These are phyloP conservation scores for Acromyrmex echinatior DNA, from an alignment of 1,140 invertebrate genomes.

Conservation along the genomic window DNA sequence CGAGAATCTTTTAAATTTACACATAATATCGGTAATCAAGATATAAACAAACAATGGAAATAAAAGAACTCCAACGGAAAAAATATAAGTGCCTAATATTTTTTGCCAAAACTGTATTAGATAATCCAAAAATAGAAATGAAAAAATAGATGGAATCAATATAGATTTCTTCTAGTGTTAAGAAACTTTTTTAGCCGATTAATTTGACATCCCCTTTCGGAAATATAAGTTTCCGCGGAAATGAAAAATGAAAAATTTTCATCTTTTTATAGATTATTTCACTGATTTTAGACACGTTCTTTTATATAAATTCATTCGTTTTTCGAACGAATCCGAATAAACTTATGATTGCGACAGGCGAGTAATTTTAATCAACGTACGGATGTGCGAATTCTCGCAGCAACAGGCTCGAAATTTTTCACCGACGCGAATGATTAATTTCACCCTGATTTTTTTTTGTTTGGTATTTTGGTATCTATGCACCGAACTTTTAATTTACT, in stretches of 20 bases:
- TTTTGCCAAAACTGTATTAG: no score
- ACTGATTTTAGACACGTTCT: not conserved
- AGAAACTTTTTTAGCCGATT: not conserved
- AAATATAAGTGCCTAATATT: no score
- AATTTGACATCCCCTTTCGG: not conserved
- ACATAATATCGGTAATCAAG: no score
- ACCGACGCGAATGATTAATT: constrained; percentile 53
- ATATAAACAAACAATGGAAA: no score
- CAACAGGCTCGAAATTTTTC: constrained; percentile 50
- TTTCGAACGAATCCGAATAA: not conserved
- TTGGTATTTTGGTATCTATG: constrained; percentile 28
- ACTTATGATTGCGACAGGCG: not conserved
- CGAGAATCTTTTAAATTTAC: no score
- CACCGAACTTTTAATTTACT: constrained; percentile 54
- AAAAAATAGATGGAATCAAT: no score
- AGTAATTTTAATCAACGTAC: constrained; percentile 35
- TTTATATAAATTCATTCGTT: not conserved
- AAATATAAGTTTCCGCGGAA: not conserved
- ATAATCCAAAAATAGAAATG: no score
- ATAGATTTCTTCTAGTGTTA: not conserved
- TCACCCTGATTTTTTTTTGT: constrained; percentile 34
- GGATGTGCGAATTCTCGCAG: constrained; percentile 51
- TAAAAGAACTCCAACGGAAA: no score
- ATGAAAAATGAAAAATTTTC: not conserved
- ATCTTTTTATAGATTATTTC: not conserved